Base-by-base conservation (phyloP, 2,888 invertebrate species). In the Rapana venosa region DNA sequence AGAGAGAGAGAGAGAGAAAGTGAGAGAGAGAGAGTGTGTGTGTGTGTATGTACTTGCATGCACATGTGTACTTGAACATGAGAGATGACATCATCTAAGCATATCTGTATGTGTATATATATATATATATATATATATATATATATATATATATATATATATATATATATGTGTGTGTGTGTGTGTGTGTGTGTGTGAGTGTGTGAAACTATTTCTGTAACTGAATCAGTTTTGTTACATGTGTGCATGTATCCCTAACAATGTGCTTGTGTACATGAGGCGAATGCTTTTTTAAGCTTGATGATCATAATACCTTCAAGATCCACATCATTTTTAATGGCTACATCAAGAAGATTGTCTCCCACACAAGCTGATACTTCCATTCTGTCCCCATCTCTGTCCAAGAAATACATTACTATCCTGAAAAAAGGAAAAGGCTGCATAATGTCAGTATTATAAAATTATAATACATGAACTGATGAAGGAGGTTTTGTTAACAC, bases 291-390 rank as follows among this genome's bases (percentile, higher is more conserved):
- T n/a, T n/a, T n/a, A n/a, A n/a, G 47, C 47, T 47, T 47, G 47
- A 2, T 47, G 47, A 5, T 47, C 47, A 47, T 47, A 47, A 35
- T 91, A 92, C 91, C 91, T 92, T 91, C 91, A 30, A 91, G 88
- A 88, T 95, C 95, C 74, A 95, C 91, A 91, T 95, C 94, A 92
- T 95, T 95, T 56, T 95, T 94, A 70, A 95, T 92, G 30, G 95
- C 94, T 36, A 95, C 94, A 92, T 94, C 94, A 17, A 95, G 92
- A 79, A 96, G 91, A 88, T 93, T 93, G 56, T 93, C 92, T 26
- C 95, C 95, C 32, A 94, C 92, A 90, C 91, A 92, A n/a, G 95
- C 95, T 86, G 92, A 91, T 5, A 93, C 93, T 47, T 92, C 89
- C 87, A 93, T 90, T 87, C 90, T 91, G 88, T 94, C 94, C 26